Base-by-base conservation (phyloP, 2,797 vertebrate genomes). In the Pangasius sanitwongsei region DNA sequence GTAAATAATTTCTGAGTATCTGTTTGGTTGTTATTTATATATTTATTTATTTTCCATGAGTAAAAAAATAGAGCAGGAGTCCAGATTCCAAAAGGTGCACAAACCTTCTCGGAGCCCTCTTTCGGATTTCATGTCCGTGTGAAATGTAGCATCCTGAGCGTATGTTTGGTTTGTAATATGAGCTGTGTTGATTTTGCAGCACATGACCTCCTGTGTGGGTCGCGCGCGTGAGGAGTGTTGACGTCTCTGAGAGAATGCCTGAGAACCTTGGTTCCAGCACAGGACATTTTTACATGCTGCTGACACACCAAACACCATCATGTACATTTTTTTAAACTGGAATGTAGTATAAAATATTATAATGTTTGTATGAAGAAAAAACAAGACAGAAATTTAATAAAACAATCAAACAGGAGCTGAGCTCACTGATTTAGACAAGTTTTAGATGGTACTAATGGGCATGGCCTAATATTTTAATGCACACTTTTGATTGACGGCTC, bases 131-230 rank as follows among this genome's bases (percentile, higher is more conserved):
- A 75, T 75, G 25, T 31, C 1, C 69, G 53, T 83, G 84, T 86
- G 61, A 85, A 69, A 61, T 63, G 75, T 63, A 72, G 61, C 67
- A 86, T 86, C 83, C 41, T 75, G 48, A n/a, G 77, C 61, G 25
- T 16, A 78, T 86, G 83, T 80, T 80, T 80, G 75, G 83, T 85
- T 87, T 70, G 88, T 69, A 86, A 84, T 25, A 31, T 74, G 75
- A 87, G 89, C 85, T n/a, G 18, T 86, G 85, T 82, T 85, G 86
- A 89, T 75, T 91, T 90, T 87, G 85, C 89, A 86, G 87, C 69
- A 75, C 67, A 48, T 61, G 57, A 83, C 57, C 86, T 89, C 61
- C 28, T 65, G 23, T 72, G 74, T 86, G 83, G 72, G 78, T 53
- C 44, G 37, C 8, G 37, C n/a, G 25, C 41, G 31, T 11, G 55